A percentile compares a stretch with the other conserved stretches of the same genome.
Conservation (phyloP, 2,888 invertebrate genomes). For the Lapara coniferarum region DNA sequence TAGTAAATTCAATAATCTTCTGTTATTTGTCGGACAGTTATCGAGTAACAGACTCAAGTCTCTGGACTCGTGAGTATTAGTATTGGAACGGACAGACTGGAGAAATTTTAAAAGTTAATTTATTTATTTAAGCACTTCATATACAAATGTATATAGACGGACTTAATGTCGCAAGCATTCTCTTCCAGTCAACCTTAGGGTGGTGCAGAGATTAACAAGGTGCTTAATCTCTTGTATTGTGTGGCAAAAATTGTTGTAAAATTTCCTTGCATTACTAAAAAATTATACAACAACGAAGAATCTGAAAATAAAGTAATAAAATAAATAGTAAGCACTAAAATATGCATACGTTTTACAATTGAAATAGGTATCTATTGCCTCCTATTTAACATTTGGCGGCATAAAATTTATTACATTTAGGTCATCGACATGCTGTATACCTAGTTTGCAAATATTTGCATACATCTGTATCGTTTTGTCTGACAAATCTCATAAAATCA, state of each 20-base stretch:
- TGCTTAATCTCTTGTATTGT: too few species aligned
- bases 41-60: conserved; percentile 27
- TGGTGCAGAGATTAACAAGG: too few species aligned
- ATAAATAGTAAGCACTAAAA: neutral
- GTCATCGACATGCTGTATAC: neutral
- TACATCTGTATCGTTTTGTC: conserved; percentile 1
- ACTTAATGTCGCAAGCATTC: too few species aligned
- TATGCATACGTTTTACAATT: neutral
- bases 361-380: neutral
- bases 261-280: too few species aligned
- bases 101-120: too few species aligned
- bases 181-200: too few species aligned
- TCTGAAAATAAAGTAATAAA: conserved; percentile 2
- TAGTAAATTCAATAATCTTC: conserved; percentile 46
- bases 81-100: neutral
- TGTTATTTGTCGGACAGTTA: conserved; percentile 46
- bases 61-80: conserved; percentile 17
- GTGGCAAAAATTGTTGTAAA: neutral
- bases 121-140: too few species aligned
- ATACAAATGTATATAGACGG: too few species aligned
- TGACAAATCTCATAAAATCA: neutral
- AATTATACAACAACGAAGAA: too few species aligned
- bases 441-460: conserved; percentile 1
- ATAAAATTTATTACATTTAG: conserved; percentile 10
- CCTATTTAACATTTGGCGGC: conserved; percentile 3